Conservation (phyloP, 2,113 vertebrate genomes). For the Ammodramus savannarum region DNA sequence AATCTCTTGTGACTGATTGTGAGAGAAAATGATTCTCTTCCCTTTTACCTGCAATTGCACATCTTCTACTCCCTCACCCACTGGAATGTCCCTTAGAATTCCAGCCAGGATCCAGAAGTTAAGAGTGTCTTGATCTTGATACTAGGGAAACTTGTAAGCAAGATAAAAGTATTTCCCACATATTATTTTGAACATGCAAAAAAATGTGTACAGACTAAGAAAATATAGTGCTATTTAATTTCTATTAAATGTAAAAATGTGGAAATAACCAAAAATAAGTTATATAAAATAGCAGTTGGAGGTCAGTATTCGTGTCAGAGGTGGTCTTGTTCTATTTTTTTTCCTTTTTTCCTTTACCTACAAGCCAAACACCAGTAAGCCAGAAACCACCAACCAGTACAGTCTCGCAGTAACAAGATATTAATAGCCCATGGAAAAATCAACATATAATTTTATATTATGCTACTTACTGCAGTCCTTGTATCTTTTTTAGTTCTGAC, state of each 20-base stretch:
- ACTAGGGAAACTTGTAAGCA: neutral
- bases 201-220: neutral
- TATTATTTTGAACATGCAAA: neutral
- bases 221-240: neutral
- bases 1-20: neutral
- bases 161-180: neutral
- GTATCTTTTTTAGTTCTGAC: conserved; percentile 6
- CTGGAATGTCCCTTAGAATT: conserved; percentile 10
- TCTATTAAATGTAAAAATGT: conserved; percentile 10
- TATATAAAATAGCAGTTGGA: conserved; percentile 43
- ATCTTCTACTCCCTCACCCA: neutral
- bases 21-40: neutral
- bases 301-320: conserved; percentile 58
- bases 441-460: conserved; percentile 71
- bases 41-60: neutral
- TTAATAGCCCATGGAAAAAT: conserved; percentile 83
- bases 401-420: conserved; percentile 72
- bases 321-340: conserved; percentile 66
- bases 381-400: conserved; percentile 60
- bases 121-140: neutral
- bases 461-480: neutral
- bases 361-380: conserved; percentile 70
- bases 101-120: neutral
- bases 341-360: conserved; percentile 65
- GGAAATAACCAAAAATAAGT: conserved; percentile 46